These are phyloP conservation scores for Andrena minutula DNA, from an alignment of 2,888 invertebrate genomes.

Conservation along the genomic window DNA sequence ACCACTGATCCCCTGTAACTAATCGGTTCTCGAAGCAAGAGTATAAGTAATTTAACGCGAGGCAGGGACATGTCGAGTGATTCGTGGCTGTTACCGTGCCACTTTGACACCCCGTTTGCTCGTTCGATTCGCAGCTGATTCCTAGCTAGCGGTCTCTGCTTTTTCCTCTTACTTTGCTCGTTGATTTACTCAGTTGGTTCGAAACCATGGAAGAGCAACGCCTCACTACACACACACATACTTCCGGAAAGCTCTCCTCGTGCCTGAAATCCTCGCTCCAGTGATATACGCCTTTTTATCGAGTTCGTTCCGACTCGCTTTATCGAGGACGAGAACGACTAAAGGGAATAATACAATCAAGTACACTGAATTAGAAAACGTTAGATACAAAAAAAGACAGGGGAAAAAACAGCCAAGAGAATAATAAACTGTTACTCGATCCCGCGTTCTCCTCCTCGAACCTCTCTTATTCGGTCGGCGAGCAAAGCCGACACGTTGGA, in stretches of 20 bases:
- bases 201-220: constrained; percentile 13
- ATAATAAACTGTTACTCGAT: neutral
- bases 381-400: neutral
- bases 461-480: constrained; percentile 34
- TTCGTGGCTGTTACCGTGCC: constrained; percentile 10
- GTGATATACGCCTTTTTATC: constrained; percentile 42
- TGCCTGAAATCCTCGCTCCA: constrained; percentile 45
- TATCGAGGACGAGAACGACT: constrained; percentile 46
- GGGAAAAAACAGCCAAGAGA: neutral
- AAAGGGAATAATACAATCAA: neutral
- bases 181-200: constrained; percentile 1
- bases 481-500: constrained; percentile 18
- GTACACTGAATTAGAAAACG: neutral
- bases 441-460: constrained; percentile 41
- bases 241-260: constrained; percentile 40
- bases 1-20: constrained; percentile 9
- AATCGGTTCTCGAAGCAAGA: constrained; percentile 34
- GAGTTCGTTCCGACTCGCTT: constrained; percentile 34
- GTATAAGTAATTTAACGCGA: constrained; percentile 25
- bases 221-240: neutral
- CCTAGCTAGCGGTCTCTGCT: neutral
- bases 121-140: constrained; percentile 9
- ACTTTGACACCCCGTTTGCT: neutral
- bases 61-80: constrained; percentile 35
- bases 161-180: neutral